Evolutionary conservation across 2,888 invertebrate genomes (phyloP).

Genomic region (Malachius bipustulatus): DNA sequence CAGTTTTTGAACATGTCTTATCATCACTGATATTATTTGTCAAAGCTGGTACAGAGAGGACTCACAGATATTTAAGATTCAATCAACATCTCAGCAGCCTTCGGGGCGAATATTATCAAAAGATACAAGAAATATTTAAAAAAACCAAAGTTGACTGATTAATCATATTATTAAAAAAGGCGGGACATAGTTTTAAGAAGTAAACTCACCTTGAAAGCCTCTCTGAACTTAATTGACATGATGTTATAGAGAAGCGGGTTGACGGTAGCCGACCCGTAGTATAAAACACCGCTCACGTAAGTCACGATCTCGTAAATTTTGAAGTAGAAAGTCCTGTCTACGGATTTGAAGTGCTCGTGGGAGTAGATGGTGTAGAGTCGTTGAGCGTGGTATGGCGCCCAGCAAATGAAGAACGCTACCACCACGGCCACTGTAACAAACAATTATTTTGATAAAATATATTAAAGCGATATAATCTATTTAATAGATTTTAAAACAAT

Average conservation of each 20-base stretch:
- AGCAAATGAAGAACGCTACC: conserved; percentile 79
- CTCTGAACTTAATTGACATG: conserved; percentile 88
- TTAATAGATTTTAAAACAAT: too few relatives aligned
- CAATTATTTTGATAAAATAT: too few relatives aligned
- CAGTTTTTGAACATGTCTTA: too few relatives aligned
- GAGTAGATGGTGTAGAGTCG: conserved; percentile 70
- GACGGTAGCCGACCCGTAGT: conserved; percentile 84
- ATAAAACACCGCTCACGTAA: conserved; percentile 78
- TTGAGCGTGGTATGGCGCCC: conserved; percentile 91
- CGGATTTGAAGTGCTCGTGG: conserved; percentile 36
- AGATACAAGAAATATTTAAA: too few relatives aligned
- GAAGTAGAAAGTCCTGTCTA: conserved; percentile 28
- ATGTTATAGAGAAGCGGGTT: conserved; percentile 90
- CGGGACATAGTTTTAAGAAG: conserved; percentile 6
- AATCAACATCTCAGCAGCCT: too few relatives aligned
- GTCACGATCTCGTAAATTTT: conserved; percentile 53
- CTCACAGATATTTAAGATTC: too few relatives aligned
- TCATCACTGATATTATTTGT: too few relatives aligned
- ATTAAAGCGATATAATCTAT: too few relatives aligned
- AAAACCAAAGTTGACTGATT: too few relatives aligned
- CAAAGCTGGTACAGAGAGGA: too few relatives aligned
- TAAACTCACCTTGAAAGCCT: conserved; percentile 73
- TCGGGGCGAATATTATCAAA: too few relatives aligned
- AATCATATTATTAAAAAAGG: too few relatives aligned
- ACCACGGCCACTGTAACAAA: conserved; percentile 69